phyloP scores from a whole-genome alignment of 2,888 invertebrate genomes.

The Schizaphis graminum region DNA sequence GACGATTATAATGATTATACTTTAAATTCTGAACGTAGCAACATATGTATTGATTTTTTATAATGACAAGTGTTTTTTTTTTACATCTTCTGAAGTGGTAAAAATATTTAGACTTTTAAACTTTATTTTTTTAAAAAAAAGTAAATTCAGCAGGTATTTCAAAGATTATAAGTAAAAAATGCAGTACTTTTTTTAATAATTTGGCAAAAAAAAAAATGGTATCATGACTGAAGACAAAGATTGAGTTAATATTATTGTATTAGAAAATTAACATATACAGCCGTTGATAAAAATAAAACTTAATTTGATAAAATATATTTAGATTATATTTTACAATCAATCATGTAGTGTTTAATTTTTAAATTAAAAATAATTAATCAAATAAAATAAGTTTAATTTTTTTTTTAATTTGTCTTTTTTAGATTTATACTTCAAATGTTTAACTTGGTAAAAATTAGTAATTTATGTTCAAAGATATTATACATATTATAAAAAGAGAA shows the following conservation, averaged over 20 bases:
- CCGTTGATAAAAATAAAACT: neutral
- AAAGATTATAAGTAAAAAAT: neutral
- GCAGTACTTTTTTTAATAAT: neutral
- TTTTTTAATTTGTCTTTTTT: neutral
- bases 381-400: no score
- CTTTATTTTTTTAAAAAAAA: neutral
- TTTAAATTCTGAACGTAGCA: neutral
- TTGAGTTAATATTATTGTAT: neutral
- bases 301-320: neutral
- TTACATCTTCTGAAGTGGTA: neutral
- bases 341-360: neutral
- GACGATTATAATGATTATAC: neutral
- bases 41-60: neutral
- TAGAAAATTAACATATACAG: neutral
- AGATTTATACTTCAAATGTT: neutral
- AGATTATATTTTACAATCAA: neutral
- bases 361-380: neutral
- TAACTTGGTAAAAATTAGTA: neutral
- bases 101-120: neutral
- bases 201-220: neutral
- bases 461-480: neutral
- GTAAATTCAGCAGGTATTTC: neutral
- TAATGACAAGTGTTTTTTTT: neutral
- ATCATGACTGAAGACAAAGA: neutral
- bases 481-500: neutral